Evolutionary conservation across 1,140 invertebrate species (phyloP), one percentile per base, ranked within the genome.

Genomic region (Muscidifurax raptorellus): DNA sequence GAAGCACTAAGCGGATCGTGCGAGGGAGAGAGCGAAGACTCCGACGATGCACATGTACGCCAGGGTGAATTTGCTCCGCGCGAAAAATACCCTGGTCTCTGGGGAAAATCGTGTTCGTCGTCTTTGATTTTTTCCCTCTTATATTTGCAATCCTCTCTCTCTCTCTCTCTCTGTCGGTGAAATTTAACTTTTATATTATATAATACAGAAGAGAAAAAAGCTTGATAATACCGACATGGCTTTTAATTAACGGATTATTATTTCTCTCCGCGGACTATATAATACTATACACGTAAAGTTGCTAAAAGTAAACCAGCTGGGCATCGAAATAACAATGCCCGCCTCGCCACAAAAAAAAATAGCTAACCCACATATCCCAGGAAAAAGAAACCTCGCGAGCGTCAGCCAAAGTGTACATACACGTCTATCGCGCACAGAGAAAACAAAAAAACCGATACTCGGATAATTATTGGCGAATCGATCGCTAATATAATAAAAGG

Each of bases 391-490:
- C 25, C 1, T 12, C 10, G 27, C 25, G 27, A 28, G 66, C 66
- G 0, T 13, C 12, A 28, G 18, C 52, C 6, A 59, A 22, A n/a
- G 18, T 59, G 18, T 59, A 59, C 18, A 18, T 59, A 69, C 28
- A 52, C 25, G 13, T 77, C n/a, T 59, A 10, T 81, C 44, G 6
- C 22, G 10, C 32, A 18, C 64, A 27, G 7, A 22, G 66, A 27
- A 15, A 32, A 79, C 25, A n/a, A 79, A 67, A 78, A 79, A 67
- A 7, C 72, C 32, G 32, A 32, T 74, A 74, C 25, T 44, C 40
- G 22, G 25, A 72, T 32, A 79, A 83, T 78, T 83, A 83, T 83
- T 79, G 82, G 74, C 44, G 12, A 84, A 79, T 79, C 66, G 76
- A 84, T 40, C 67, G 67, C n/a, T 79, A 72, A 79, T 74, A 15